These are phyloP conservation scores for Sciurus vulgaris DNA, from an alignment of 2,797 vertebrate species.

Conservation along the genomic window DNA sequence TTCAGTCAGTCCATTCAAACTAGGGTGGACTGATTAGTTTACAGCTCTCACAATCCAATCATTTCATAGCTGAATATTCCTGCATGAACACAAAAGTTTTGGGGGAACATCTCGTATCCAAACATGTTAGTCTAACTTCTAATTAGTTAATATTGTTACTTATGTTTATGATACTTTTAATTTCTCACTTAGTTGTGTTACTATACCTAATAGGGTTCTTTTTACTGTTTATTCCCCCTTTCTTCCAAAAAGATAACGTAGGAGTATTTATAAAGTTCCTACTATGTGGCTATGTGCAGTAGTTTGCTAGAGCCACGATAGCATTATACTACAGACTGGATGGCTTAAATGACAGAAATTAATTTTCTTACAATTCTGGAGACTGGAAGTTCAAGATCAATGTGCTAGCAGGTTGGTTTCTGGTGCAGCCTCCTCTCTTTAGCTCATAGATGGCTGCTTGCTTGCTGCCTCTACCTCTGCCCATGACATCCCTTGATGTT, in stretches of 20 bases:
- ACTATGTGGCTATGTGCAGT: neutral
- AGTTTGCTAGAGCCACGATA: neutral
- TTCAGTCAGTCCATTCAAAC: no score
- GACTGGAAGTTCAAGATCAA: neutral
- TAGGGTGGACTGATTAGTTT: no score
- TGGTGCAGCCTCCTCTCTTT: neutral
- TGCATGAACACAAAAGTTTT: no score
- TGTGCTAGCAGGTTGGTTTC: neutral
- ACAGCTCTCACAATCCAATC: no score
- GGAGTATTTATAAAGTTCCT: neutral
- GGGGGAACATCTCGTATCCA: no score
- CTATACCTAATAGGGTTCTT: neutral
- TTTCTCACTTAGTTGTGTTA: neutral
- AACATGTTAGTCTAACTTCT: neutral
- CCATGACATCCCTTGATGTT: neutral
- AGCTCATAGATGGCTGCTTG: neutral
- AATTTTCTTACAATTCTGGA: neutral
- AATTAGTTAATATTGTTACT: neutral
- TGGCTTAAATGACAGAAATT: neutral
- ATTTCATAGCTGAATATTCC: no score
- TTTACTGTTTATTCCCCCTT: neutral
- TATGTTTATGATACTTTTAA: neutral
- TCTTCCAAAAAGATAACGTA: constrained; percentile 19
- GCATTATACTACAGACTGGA: neutral
- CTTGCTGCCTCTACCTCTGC: neutral